Evolutionary conservation across 2,113 vertebrate species (phyloP).

Genomic region (Gobiocypris rarus): DNA sequence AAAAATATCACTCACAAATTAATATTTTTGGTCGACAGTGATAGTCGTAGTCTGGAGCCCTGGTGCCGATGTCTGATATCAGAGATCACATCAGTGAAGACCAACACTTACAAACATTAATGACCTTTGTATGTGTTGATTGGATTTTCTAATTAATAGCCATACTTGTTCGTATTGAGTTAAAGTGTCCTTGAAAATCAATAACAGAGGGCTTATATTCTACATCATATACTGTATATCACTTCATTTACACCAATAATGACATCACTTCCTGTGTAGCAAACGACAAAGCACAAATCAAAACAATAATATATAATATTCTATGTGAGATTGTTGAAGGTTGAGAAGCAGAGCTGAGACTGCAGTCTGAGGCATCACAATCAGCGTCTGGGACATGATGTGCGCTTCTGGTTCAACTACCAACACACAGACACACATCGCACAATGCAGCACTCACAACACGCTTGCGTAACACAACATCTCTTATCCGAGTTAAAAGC

Average conservation of each 20-base stretch:
- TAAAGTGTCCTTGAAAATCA: neutral
- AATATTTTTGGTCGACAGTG: no score
- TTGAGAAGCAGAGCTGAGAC: neutral
- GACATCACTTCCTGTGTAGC: conserved; percentile 2
- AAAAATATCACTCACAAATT: no score
- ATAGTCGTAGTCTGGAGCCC: no score
- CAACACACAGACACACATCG: conserved; percentile 13
- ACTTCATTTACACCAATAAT: neutral
- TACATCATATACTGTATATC: no score
- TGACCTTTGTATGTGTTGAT: neutral
- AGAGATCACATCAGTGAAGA: no score
- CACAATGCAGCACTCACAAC: neutral
- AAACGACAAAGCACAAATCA: neutral
- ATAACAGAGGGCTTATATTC: no score
- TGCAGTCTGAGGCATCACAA: neutral
- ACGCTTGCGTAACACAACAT: conserved; percentile 29
- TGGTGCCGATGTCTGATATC: neutral
- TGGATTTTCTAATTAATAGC: neutral
- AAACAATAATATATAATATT: neutral
- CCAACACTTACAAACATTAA: no score
- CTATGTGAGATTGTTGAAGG: neutral
- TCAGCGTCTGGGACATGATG: neutral
- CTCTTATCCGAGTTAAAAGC: neutral
- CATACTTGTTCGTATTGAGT: neutral
- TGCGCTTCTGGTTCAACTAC: neutral